Base-by-base conservation (phyloP, 2,888 invertebrate species). In the Sesia apiformis region DNA sequence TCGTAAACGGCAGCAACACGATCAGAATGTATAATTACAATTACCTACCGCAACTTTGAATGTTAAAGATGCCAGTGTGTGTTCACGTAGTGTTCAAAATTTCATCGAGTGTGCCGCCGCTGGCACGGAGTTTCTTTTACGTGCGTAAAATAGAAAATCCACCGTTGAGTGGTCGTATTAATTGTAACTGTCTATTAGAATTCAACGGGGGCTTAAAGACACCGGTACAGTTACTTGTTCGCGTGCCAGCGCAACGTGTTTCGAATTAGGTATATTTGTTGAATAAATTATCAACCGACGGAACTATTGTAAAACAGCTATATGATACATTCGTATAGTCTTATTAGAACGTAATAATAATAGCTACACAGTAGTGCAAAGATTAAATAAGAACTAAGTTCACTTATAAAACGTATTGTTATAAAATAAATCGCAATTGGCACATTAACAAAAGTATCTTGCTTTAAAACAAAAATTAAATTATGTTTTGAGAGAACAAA, bases 61-160 rank as follows among this genome's bases (percentile, higher is more conserved):
- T 4, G 3, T 46, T 46, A 46, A 23, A 23, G 46, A 46, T 8
- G 46, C 23, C 1, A 46, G 23, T 46, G 4, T 23, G n/a, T 8
- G 46, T 46, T 8, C 23, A 23, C 71, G 71, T 74, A 76, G 50
- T 52, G 52, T 80, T 82, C 23, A 79, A 80, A 81, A 82, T 85
- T 84, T 86, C 85, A 78, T 82, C 62, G 72, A 77, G 74, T 79
- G 76, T 76, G 66, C 72, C 73, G 70, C 69, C 69, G 23, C 23
- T 23, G 23, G 80, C 76, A 80, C 79, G 82, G 79, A 74, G 81
- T 89, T 89, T 88, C 89, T 87, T 88, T 88, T 88, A 87, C 88
- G 86, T 87, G 87, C 84, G 76, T 85, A 87, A 88, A 89, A 89
- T 89, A 88, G 89, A 89, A 89, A 89, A 85, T 87, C 79, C 84